Evolutionary conservation across 2,797 vertebrate genomes (phyloP).

Genomic region (Rhadinocentrus ornatus): DNA sequence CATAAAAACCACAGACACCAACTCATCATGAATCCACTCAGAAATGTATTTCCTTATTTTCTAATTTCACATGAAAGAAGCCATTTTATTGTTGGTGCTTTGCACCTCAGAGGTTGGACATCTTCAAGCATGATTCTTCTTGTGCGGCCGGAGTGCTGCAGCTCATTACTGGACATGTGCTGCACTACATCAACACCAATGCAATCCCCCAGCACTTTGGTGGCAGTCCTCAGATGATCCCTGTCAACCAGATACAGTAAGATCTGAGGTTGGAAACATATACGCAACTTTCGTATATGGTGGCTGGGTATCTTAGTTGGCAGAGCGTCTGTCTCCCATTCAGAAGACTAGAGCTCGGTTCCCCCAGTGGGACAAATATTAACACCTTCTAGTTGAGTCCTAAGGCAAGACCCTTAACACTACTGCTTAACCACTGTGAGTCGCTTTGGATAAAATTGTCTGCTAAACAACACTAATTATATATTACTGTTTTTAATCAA

Average conservation of each 20-base stretch:
- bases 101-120: background rate
- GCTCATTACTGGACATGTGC: constrained; percentile 52
- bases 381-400: no score
- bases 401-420: no score
- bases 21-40: background rate
- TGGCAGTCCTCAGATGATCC: constrained; percentile 86
- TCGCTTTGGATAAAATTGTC: no score
- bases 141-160: constrained; percentile 2
- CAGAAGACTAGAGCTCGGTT: no score
- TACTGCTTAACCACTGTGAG: no score
- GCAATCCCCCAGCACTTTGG: constrained; percentile 87
- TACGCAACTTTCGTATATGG: background rate
- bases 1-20: background rate
- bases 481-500: no score
- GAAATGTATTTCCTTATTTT: background rate
- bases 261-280: constrained; percentile 1
- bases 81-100: background rate
- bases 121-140: background rate
- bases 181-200: constrained; percentile 54
- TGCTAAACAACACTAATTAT: no score
- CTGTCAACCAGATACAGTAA: constrained; percentile 25
- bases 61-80: background rate
- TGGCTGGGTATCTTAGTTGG: no score
- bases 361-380: no score
- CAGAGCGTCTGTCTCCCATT: no score